phyloP scores from a whole-genome alignment of 2,113 vertebrate species.

The Argyrosomus japonicus region DNA sequence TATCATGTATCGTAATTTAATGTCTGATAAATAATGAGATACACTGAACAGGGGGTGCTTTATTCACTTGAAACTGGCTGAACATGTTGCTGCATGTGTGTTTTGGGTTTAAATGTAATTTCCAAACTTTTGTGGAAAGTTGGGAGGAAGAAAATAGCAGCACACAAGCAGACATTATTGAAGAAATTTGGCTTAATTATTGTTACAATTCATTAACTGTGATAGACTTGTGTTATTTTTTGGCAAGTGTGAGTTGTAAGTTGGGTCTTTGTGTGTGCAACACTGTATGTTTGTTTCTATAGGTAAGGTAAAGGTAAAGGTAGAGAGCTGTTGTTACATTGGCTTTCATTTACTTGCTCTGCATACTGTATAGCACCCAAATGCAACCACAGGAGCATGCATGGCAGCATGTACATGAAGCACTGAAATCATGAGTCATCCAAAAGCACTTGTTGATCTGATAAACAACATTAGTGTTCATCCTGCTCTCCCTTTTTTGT shows the following conservation, averaged over 20 bases:
- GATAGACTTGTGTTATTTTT: no score
- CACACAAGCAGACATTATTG: not conserved
- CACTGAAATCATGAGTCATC: slow-evolving; percentile 32
- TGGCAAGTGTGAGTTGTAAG: not conserved
- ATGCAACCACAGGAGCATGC: slow-evolving; percentile 8
- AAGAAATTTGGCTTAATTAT: not conserved
- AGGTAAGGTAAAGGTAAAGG: not conserved
- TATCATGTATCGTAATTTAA: not conserved
- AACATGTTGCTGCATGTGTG: not conserved
- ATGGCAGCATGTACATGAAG: slow-evolving; percentile 35
- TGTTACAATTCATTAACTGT: not conserved
- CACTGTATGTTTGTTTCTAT: not conserved
- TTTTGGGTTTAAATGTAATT: not conserved
- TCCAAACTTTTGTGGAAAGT: not conserved
- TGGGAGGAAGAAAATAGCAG: not conserved
- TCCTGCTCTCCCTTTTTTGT: slow-evolving; percentile 31
- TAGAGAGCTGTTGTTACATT: not conserved
- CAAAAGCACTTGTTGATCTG: slow-evolving; percentile 53
- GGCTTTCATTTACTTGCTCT: slow-evolving; percentile 8
- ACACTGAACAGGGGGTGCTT: not conserved
- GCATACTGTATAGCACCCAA: not conserved
- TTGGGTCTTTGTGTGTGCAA: not conserved
- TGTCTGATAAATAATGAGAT: not conserved
- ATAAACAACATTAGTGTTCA: slow-evolving; percentile 51
- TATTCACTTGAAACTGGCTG: no score